A percentile compares a stretch with the other conserved stretches of the same genome.
Conservation (phyloP, 2,797 vertebrate genomes). For the Nannoperca australis region DNA sequence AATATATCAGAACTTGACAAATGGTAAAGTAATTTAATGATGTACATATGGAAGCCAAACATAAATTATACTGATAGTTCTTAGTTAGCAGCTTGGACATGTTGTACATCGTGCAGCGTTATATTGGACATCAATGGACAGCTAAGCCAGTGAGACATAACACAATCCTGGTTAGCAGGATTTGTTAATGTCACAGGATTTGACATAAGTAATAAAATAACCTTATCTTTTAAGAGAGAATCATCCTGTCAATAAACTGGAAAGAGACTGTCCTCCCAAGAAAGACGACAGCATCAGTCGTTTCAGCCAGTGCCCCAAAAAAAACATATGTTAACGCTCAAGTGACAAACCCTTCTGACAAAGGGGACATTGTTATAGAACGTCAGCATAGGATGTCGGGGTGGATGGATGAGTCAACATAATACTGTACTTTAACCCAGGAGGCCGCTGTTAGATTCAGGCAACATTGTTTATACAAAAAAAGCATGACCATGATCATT, state of each 20-base stretch:
- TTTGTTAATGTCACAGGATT: constrained; percentile 4
- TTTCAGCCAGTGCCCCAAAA: not conserved
- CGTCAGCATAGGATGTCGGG: not conserved
- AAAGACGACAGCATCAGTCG: not conserved
- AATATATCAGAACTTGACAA: constrained; percentile 26
- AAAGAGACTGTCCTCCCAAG: not conserved
- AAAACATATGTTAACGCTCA: not conserved
- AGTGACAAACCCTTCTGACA: too few species aligned
- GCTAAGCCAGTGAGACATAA: not conserved
- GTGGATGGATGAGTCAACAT: not conserved
- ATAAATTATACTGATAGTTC: not conserved
- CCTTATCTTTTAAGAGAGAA: not conserved
- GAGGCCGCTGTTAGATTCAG: not conserved
- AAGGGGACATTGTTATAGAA: not conserved
- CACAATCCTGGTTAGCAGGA: not conserved
- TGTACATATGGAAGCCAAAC: constrained; percentile 3
- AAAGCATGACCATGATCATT: not conserved
- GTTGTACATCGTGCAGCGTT: not conserved
- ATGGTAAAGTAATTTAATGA: constrained; percentile 4
- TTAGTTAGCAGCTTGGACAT: constrained; percentile 2
- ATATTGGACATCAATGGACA: constrained; percentile 1
- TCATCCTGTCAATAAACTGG: not conserved
- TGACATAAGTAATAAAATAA: not conserved
- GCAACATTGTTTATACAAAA: not conserved
- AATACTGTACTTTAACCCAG: not conserved